phyloP scores from a whole-genome alignment of 2,113 vertebrate species.

The Pelusios castaneus region DNA sequence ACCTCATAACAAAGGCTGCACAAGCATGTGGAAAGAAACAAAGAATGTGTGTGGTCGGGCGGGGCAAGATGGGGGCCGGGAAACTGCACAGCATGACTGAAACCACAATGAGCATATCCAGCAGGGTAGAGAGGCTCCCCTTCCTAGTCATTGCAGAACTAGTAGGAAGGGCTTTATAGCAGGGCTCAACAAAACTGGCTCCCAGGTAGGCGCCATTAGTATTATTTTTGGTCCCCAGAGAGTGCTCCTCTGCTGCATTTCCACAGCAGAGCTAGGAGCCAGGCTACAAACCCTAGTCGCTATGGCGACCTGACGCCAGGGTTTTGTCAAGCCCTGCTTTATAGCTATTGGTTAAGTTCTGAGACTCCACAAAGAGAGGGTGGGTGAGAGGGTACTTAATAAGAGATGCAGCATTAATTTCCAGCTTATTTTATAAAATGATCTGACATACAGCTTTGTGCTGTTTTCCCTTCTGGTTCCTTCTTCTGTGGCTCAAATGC shows the following conservation, averaged over 20 bases:
- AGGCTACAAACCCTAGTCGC: too few relatives aligned
- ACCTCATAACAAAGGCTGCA: not conserved
- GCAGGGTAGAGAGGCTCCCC: not conserved
- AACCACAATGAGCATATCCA: not conserved
- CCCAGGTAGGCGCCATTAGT: too few relatives aligned
- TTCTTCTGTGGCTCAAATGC: not conserved
- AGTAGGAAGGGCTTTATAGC: not conserved
- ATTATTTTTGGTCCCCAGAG: too few relatives aligned
- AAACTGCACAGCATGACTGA: not conserved
- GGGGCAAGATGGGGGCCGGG: too few relatives aligned
- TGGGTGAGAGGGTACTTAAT: accelerated
- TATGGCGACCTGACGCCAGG: too few relatives aligned
- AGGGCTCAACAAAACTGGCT: too few relatives aligned
- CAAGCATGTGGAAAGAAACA: not conserved
- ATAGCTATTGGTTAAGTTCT: accelerated
- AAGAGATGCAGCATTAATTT: accelerated
- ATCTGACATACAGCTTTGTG: not conserved
- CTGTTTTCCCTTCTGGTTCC: not conserved
- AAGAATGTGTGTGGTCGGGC: not conserved
- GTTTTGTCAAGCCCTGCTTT: too few relatives aligned
- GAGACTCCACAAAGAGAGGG: accelerated
- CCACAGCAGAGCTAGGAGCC: too few relatives aligned
- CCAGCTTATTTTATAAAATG: not conserved
- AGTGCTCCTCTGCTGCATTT: too few relatives aligned
- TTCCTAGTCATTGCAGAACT: too few relatives aligned